These are phyloP conservation scores for Porites evermanni DNA, from an alignment of 92 coral and sea anemone species.

Conservation along the genomic window DNA sequence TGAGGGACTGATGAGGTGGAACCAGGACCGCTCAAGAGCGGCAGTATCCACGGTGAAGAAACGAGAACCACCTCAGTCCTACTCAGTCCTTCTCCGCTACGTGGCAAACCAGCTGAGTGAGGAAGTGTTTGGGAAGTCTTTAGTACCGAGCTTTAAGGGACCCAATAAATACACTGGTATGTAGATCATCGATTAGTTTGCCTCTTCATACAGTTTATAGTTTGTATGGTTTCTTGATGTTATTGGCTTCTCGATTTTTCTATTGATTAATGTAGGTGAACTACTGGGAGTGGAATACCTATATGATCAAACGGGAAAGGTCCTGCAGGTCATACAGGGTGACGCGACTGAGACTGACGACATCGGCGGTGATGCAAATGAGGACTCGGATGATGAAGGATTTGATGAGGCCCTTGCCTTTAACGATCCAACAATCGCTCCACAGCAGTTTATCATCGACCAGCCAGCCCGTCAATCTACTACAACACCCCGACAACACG, in stretches of 20 bases:
- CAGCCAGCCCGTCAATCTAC: not conserved
- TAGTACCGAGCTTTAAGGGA: not conserved
- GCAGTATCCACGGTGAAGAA: constrained; percentile 5
- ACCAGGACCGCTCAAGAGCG: constrained; percentile 20
- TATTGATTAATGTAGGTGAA: not conserved
- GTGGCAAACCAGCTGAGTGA: not conserved
- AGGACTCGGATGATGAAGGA: constrained; percentile 9
- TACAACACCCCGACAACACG: no score
- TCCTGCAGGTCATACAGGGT: not conserved
- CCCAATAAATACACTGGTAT: not conserved
- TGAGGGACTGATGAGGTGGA: constrained; percentile 66
- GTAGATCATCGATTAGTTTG: not conserved
- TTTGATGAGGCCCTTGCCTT: no score
- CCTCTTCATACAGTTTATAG: no score
- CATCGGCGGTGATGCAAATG: not conserved
- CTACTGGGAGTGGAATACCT: not conserved
- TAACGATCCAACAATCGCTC: constrained; percentile 12
- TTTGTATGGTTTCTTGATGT: no score
- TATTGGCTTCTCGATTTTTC: not conserved
- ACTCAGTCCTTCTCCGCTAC: not conserved
- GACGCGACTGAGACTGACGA: no score
- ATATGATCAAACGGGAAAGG: not conserved
- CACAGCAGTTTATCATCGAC: not conserved
- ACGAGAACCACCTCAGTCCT: not conserved
- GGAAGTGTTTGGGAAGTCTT: not conserved